Evolutionary conservation across 2,888 invertebrate genomes (phyloP), one percentile per base, ranked within the genome.

Genomic region (Drosophila hamatofila): DNA sequence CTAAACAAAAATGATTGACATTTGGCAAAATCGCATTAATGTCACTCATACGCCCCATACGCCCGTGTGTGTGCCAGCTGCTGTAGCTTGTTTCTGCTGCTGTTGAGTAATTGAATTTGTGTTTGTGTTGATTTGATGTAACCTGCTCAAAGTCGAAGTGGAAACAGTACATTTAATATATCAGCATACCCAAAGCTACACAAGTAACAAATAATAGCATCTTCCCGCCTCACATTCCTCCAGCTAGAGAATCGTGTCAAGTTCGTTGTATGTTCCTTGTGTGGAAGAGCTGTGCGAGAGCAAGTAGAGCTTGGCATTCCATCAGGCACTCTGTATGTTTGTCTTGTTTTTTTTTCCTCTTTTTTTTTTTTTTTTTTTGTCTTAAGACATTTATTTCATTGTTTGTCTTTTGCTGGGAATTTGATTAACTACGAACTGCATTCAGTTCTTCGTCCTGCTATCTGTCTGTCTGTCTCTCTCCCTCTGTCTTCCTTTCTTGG

Each of bases 11-110:
- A 83, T 91, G 90, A 91, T 90, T 91, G 91, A 82, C 91, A 89
- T 78, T 80, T 80, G 78, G 71, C 65, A 67, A 79, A 91, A 91
- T 91, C 80, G 81, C 69, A 91, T 91, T 91, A 91, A 83, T 91
- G 91, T 91, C 91, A 89, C 76, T 82, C 85, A 82, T 81, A 81
- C 80, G 78, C 69, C 51, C 44, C 55, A 61, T 75, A 61, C 48
- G 48, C 37, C 16, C 2, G 35, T 35, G 49, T 61, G 63, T 75
- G 61, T 52, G 48, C 44, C 59, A 51, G 44, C 62, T 61, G 64
- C n/a, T 30, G 30, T 30, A 30, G 30, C 30, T 30, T 11, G 30
- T 30, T 51, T 18, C 23, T 51, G 35, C 12, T 12, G 48, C 18
- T 57, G 51, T 69, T 84, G 89, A 87, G 89, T 87, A 89, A 89